Percentiles rank a stretch among this genome's conserved stretches.
Conservation (phyloP, 2,113 vertebrate genomes). For the Orcinus orca region DNA sequence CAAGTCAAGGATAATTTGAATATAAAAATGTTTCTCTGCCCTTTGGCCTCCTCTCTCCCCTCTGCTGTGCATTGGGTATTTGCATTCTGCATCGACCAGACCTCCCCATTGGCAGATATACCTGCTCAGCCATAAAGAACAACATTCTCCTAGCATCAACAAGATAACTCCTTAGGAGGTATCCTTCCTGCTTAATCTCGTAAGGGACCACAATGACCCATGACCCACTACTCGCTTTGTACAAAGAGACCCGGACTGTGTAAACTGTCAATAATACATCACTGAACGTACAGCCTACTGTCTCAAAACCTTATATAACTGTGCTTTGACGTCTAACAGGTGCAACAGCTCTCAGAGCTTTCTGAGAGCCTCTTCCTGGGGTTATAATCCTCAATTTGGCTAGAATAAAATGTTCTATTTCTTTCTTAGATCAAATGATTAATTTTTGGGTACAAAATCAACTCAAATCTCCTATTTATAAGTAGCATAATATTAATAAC, state of each 20-base stretch:
- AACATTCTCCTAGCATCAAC: not conserved
- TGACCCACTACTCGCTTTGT: no score
- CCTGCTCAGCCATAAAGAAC: not conserved
- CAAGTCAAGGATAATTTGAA: not conserved
- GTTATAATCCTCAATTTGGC: not conserved
- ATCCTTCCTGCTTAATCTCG: not conserved
- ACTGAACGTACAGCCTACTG: not conserved
- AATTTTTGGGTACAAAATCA: not conserved
- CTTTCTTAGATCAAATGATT: not conserved
- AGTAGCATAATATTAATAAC: not conserved
- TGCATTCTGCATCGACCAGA: not conserved
- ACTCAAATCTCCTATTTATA: not conserved
- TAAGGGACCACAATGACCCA: not conserved
- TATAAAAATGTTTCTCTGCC: not conserved
- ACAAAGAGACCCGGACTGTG: fast-evolving
- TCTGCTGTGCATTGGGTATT: no score
- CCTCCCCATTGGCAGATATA: not conserved
- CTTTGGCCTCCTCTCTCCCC: not conserved
- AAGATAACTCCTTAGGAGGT: not conserved
- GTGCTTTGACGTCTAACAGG: not conserved
- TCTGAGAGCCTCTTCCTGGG: not conserved
- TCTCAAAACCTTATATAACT: not conserved
- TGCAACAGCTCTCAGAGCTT: not conserved
- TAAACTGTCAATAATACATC: not conserved
- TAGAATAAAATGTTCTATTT: not conserved